Evolutionary conservation across 2,797 vertebrate genomes (phyloP).

Genomic region (Acanthopagrus latus): DNA sequence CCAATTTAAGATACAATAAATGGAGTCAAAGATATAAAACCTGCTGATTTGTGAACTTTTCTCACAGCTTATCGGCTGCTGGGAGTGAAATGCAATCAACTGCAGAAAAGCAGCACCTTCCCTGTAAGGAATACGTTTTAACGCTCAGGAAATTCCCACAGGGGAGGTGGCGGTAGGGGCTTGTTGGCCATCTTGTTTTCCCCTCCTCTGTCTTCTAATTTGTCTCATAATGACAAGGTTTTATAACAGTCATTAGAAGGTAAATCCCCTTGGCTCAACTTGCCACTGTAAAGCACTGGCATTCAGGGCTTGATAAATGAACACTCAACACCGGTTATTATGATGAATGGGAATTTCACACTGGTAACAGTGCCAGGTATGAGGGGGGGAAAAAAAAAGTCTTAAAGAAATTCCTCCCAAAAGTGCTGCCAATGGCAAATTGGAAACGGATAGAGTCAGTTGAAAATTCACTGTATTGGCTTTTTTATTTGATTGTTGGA

Average conservation of each 20-base stretch:
- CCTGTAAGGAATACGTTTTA: constrained; percentile 37
- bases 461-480: constrained; percentile 71
- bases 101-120: constrained; percentile 28
- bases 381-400: constrained; percentile 19
- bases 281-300: constrained; percentile 61
- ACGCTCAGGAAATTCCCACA: constrained; percentile 22
- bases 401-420: constrained; percentile 63
- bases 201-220: constrained; percentile 66
- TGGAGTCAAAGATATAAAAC: constrained; percentile 47
- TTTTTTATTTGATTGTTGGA: constrained; percentile 66
- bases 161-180: neutral
- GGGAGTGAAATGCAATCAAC: constrained; percentile 43
- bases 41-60: constrained; percentile 55
- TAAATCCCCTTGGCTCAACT: constrained; percentile 69
- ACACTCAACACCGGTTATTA: constrained; percentile 85
- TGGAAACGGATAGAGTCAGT: constrained; percentile 72
- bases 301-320: constrained; percentile 82
- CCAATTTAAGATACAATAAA: constrained; percentile 54
- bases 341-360: constrained; percentile 86
- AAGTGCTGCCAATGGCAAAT: constrained; percentile 76
- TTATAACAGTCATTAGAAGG: constrained; percentile 73
- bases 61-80: constrained; percentile 20
- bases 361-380: constrained; percentile 74
- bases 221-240: constrained; percentile 70
- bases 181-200: constrained; percentile 48